Base-by-base conservation (phyloP, 23 tunicate genomes). In the Halocynthia roretzi region DNA sequence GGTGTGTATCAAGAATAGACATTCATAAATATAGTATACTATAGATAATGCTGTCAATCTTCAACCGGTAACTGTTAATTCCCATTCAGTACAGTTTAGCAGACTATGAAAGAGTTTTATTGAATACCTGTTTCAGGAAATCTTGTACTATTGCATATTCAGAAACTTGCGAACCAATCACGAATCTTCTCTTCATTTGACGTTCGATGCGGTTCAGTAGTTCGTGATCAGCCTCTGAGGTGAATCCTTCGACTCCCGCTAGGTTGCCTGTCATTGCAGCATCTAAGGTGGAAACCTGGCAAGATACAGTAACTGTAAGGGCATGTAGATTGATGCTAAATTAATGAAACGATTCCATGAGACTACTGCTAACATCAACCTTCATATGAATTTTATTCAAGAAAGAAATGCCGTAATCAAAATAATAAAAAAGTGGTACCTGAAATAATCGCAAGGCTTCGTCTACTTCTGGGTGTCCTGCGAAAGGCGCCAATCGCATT, bases 181-280 rank as follows among this genome's bases (percentile, higher is more conserved):
- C 84, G 58, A 94, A 94, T 76, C 99, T 63, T 53, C 99, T 76
- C 64, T 94, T 94, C 57, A 94, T 88, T 67, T 94, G 99, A 8
- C 91, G 84, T 62, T 94, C 99, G 62, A 94, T 94, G 6, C 99
- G 72, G 74, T 85, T 94, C 44, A 94, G 78, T 62, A 91, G 85
- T 81, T 94, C 99, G 54, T 87, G 95, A 88, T 94, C 99, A 6
- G 99, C 86, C 6, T 95, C 94, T 0, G 99, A 87, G 55, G 94
- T 84, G 80, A 87, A 94, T 23, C 99, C 99, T 68, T 96, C 99
- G 6, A 96, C 97, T 53, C 99, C 99, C 0, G 99, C 95, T 50
- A 96, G 68, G 69, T 93, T 83, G n/a, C 99, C 99, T 55, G 99
- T 90, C 70, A 87, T 71, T 10, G 99, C 99, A 40, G 99, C 97